Evolutionary conservation across 2,797 vertebrate species (phyloP).

Genomic region (Pangasius macronema): DNA sequence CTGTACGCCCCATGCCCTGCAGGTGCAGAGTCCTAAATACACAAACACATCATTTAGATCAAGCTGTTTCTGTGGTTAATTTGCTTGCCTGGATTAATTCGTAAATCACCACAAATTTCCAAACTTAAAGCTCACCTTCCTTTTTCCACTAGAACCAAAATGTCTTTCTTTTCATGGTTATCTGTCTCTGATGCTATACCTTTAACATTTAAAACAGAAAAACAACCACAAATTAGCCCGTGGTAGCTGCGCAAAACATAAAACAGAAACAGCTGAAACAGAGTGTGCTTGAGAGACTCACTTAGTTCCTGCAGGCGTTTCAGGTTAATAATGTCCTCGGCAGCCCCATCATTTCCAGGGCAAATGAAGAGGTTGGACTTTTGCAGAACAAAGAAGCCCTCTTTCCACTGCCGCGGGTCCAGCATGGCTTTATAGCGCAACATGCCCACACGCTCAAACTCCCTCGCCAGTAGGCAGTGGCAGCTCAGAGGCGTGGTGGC

Average conservation of each 20-base stretch:
- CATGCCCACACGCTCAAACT: slow-evolving; percentile 88
- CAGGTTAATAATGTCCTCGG: slow-evolving; percentile 94
- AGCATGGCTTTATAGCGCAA: slow-evolving; percentile 89
- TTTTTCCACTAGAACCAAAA: slow-evolving; percentile 91
- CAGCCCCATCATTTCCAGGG: slow-evolving; percentile 79
- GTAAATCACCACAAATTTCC: neutral
- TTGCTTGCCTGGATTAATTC: neutral
- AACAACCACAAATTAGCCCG: neutral
- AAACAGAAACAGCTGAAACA: neutral
- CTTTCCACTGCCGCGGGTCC: slow-evolving; percentile 88
- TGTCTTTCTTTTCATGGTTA: slow-evolving; percentile 88
- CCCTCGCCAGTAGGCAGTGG: slow-evolving; percentile 88
- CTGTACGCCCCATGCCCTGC: slow-evolving; percentile 81
- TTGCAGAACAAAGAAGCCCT: slow-evolving; percentile 91
- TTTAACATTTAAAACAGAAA: slow-evolving; percentile 58
- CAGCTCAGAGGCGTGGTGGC: slow-evolving; percentile 87
- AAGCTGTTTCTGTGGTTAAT: neutral
- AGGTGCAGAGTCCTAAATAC: slow-evolving; percentile 87
- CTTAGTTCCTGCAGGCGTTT: slow-evolving; percentile 95
- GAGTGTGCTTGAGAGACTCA: slow-evolving; percentile 68
- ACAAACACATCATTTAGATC: neutral
- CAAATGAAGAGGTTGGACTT: slow-evolving; percentile 96
- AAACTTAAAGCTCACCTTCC: slow-evolving; percentile 80
- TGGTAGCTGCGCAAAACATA: neutral
- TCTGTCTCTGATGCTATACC: slow-evolving; percentile 80